Evolutionary conservation across 2,888 invertebrate species (phyloP), one percentile per base, ranked within the genome.

Genomic region (Spisula subtruncata): DNA sequence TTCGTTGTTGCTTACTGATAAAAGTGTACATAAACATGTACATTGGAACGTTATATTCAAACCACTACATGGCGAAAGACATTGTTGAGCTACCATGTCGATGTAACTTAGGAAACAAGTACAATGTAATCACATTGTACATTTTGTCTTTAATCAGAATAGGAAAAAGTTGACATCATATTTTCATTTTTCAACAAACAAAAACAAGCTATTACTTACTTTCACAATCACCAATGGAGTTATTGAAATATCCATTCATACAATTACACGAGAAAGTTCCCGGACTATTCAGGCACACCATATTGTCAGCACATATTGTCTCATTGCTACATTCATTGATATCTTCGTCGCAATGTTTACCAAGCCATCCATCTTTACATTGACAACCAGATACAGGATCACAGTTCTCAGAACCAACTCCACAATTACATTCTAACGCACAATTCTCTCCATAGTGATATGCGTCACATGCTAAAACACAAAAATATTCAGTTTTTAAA

Each of bases 361-460:
- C 92, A n/a, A 32, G 81, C 93, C 93, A 93, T 4, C 93, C 93
- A 5, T 29, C 20, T 1, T 80, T 81, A 90, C 93, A 93, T 6
- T 85, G 79, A 88, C 93, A 93, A 0, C 93, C 93, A 1, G 25
- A 80, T 0, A 88, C 83, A 10, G 87, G 66, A 32, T 91, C 82
- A 91, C 93, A 93, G 0, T 6, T 20, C 6, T 20, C 41, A 5
- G 87, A 80, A 20, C 93, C 93, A 14, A 83, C 48, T 0, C 92
- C 91, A 90, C 93, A 93, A 54, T 85, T 86, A 88, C 93, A 93
- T 16, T 35, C 79, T 16, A 81, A 79, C n/a, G 66, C 66, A 87
- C 93, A 93, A 75, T 89, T 91, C 18, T 75, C 75, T 20, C 93
- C 92, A 60, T 82, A 92, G 46, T 86, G 89, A n/a, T 79, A 88